Evolutionary conservation across 1,140 invertebrate genomes (phyloP).

Genomic region (Drosophila seguyi): DNA sequence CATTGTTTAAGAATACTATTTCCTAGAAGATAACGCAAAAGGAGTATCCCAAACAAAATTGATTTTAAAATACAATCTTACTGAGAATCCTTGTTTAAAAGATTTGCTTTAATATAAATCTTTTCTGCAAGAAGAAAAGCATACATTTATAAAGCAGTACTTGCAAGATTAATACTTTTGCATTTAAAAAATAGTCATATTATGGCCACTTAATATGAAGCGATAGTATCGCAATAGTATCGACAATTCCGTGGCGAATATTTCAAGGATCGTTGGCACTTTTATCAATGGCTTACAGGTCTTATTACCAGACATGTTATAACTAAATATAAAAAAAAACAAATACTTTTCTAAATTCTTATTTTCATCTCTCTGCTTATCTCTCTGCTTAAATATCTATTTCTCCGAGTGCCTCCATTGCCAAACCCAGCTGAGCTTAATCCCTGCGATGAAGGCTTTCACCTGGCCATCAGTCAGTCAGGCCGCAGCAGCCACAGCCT

Average conservation of each 20-base stretch:
- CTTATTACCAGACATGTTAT: no score
- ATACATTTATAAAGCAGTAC: background rate
- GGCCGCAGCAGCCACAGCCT: constrained; percentile 41
- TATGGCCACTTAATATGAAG: no score
- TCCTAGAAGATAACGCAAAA: no score
- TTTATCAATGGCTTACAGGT: background rate
- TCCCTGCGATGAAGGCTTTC: constrained; percentile 46
- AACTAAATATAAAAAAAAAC: no score
- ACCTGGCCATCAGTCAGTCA: constrained; percentile 45
- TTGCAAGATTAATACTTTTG: no score
- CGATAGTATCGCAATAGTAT: no score
- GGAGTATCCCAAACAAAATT: background rate
- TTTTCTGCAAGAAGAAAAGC: background rate
- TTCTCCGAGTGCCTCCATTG: background rate
- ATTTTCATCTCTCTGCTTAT: no score
- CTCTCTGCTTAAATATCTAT: background rate
- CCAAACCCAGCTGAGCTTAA: constrained; percentile 14
- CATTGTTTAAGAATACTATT: background rate
- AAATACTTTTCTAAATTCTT: no score
- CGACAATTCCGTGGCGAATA: no score
- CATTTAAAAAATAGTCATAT: no score
- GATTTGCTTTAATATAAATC: background rate
- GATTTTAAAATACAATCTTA: no score
- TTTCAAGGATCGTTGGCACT: no score
- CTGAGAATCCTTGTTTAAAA: background rate